A percentile compares a stretch with the other conserved stretches of the same genome.
Evolutionary conservation across 2,797 vertebrate species (phyloP).

Genomic region (Paguma larvata): DNA sequence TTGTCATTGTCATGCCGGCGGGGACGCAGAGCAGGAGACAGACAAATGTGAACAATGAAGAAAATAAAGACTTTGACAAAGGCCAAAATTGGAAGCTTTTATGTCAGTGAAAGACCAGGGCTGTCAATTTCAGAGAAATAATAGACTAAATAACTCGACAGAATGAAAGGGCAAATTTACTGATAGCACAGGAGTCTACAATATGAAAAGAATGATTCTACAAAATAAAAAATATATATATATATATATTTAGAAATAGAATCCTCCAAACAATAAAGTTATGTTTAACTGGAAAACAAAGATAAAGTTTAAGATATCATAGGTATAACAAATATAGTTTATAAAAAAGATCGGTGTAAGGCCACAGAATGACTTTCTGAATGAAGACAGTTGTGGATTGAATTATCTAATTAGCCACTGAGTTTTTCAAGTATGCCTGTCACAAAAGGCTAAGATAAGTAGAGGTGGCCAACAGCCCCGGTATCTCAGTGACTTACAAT

Average conservation of each 20-base stretch:
- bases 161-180: background rate
- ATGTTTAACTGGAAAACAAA: background rate
- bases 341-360: background rate
- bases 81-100: background rate
- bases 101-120: fast-evolving
- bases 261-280: background rate
- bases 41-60: background rate
- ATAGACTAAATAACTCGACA: background rate
- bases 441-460: background rate
- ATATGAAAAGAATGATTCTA: background rate
- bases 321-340: background rate
- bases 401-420: background rate
- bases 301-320: background rate
- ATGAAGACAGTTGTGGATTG: background rate
- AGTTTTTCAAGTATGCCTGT: background rate
- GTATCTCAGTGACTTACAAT: background rate
- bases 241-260: background rate
- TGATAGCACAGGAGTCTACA: background rate
- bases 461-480: background rate
- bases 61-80: background rate
- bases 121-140: background rate
- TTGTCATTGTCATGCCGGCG: background rate
- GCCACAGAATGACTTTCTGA: background rate
- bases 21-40: background rate
- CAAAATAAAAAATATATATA: background rate